Conservation (phyloP, 1,140 invertebrate genomes). For the Tachypleus tridentatus region DNA sequence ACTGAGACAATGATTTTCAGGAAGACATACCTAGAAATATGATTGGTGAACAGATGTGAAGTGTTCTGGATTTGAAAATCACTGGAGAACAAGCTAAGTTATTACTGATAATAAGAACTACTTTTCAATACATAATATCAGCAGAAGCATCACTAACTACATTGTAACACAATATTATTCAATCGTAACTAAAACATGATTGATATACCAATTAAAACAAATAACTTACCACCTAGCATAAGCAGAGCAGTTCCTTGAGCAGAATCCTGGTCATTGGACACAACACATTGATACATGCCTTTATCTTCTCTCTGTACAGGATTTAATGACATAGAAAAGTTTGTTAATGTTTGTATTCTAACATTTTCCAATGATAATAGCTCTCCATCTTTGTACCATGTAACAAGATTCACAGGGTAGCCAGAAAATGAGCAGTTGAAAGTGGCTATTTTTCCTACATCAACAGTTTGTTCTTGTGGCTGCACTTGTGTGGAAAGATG, state of each 20-base stretch:
- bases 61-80: no score
- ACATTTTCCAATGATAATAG: constrained; percentile 19
- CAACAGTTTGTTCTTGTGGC: constrained; percentile 34
- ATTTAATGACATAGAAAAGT: constrained; percentile 23
- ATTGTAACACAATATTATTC: no score
- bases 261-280: constrained; percentile 29
- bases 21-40: no score
- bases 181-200: no score
- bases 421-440: constrained; percentile 37
- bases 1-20: no score
- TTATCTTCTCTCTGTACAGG: constrained; percentile 31
- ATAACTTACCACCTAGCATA: constrained; percentile 32
- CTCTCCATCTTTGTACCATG: constrained; percentile 24
- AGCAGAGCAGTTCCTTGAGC: constrained; percentile 34
- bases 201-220: no score
- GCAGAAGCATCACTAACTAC: no score
- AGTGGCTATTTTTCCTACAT: constrained; percentile 33
- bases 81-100: no score
- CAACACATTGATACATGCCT: constrained; percentile 39
- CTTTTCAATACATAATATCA: no score
- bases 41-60: no score
- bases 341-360: constrained; percentile 11
- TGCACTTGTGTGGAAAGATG: constrained; percentile 33
- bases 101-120: no score
- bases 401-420: constrained; percentile 29